Evolutionary conservation across 2,113 vertebrate species (phyloP), one percentile per base, ranked within the genome.

Genomic region (Merops nubicus): DNA sequence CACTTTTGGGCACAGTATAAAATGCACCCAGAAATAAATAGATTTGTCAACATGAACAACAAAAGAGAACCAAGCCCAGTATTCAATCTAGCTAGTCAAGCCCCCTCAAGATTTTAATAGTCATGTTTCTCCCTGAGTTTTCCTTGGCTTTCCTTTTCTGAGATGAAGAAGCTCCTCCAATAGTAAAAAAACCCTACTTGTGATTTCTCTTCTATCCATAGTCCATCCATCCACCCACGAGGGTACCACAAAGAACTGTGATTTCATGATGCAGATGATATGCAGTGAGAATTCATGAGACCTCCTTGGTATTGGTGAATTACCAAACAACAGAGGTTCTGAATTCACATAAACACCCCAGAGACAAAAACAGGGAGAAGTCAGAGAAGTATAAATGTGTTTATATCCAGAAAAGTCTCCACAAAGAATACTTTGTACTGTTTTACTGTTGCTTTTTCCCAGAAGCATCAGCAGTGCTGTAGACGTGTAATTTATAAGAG

Each of bases 381-480:
- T 56, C 21, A 65, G 38, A 62, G 50, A 17, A 85, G 60, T 22
- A 63, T 12, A 81, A 91, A 78, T 26, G 65, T 95, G 60, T 92
- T 91, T 85, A 18, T 51, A 81, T 7, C 91, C 76, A 67, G 48
- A 59, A 36, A 13, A 22, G 28, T 14, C 80, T 86, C 67, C 78
- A 90, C 69, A 86, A 84, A 80, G 76, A 81, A 70, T 59, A 77
- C 63, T 92, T 86, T 63, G 43, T 48, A 1, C 54, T 40, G n/a
- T 9, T 51, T 85, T 70, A 13, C 68, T 72, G 5, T 75, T 85
- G 69, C 60, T 72, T 70, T 79, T 79, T 13, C 84, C 57, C 87
- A 89, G 80, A 87, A 91, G 73, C 83, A 68, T 78, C 83, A 95
- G 80, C 86, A 59, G 64, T 36, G 93, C 89, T 62, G 95, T 48